Percentiles rank a stretch among this genome's conserved stretches.
Conservation (phyloP, 2,888 invertebrate genomes). For the Drosophila peninsularis region DNA sequence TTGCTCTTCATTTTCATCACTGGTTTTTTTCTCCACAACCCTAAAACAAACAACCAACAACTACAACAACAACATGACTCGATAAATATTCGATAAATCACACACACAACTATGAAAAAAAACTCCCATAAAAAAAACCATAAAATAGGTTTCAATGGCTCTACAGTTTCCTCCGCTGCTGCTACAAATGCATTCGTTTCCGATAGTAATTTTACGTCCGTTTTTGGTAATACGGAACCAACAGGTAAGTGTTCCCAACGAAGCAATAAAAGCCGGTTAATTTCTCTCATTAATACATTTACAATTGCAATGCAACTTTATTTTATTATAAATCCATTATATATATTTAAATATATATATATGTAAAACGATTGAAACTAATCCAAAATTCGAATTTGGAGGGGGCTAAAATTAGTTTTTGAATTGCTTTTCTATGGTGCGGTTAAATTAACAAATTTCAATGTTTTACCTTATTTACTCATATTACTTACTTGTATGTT, state of each 20-base stretch:
- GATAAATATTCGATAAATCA: slow-evolving; percentile 27
- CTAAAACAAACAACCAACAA: slow-evolving; percentile 52
- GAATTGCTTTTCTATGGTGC: slow-evolving; percentile 19
- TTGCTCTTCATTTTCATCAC: slow-evolving; percentile 78
- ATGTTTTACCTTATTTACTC: slow-evolving; percentile 2
- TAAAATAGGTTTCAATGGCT: slow-evolving; percentile 85
- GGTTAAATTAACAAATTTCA: slow-evolving; percentile 10
- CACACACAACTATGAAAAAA: slow-evolving; percentile 32
- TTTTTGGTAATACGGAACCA: slow-evolving; percentile 91
- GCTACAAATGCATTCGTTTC: slow-evolving; percentile 89
- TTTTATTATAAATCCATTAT: slow-evolving; percentile 8
- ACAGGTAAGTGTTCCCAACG: slow-evolving; percentile 86
- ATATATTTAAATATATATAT: not conserved
- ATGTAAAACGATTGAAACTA: slow-evolving; percentile 21
- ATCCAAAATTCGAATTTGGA: slow-evolving; percentile 19
- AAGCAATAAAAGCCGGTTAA: slow-evolving; percentile 25
- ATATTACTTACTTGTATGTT: slow-evolving; percentile 32
- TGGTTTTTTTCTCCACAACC: slow-evolving; percentile 61
- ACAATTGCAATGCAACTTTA: slow-evolving; percentile 44
- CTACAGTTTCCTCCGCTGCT: slow-evolving; percentile 83
- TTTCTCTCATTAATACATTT: slow-evolving; percentile 40
- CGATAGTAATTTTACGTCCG: slow-evolving; percentile 94
- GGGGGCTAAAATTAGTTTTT: slow-evolving; percentile 16
- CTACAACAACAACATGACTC: slow-evolving; percentile 28
- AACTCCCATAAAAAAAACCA: slow-evolving; percentile 33